A percentile compares a stretch with the other conserved stretches of the same genome.
Conservation (phyloP, 2,888 invertebrate genomes). For the Seira musarum region DNA sequence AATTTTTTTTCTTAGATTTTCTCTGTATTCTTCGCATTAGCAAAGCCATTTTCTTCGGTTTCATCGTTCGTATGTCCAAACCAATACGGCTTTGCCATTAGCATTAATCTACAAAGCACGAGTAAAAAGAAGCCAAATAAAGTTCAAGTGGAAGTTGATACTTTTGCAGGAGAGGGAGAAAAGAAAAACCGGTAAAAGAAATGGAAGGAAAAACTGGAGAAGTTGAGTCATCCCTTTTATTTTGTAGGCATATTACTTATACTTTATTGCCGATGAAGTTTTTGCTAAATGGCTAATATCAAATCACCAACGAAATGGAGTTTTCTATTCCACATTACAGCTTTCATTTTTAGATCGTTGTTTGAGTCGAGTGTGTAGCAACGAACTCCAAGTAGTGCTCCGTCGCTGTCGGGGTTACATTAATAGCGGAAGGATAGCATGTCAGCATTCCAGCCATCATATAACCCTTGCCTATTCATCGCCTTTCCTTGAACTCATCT, state of each 20-base stretch:
- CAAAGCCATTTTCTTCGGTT: too few species aligned
- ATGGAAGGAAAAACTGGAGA: background rate
- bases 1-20: too few species aligned
- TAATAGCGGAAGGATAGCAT: conserved; percentile 57
- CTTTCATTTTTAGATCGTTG: too few species aligned
- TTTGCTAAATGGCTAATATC: conserved; percentile 25
- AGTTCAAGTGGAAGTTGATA: conserved; percentile 40
- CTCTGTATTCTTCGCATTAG: too few species aligned
- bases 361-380: background rate
- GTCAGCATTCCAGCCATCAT: conserved; percentile 44
- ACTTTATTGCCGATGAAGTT: conserved; percentile 46
- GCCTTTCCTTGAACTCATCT: conserved; percentile 5
- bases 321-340: background rate
- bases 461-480: conserved; percentile 28
- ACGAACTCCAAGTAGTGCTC: background rate
- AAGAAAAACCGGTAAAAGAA: background rate
- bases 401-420: conserved; percentile 45
- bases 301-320: conserved; percentile 7
- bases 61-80: too few species aligned
- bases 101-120: conserved; percentile 25
- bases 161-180: conserved; percentile 15
- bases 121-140: conserved; percentile 37
- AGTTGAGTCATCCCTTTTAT: background rate
- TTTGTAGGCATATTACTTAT: conserved; percentile 17
- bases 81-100: conserved; percentile 39